Evolutionary conservation across 2,888 invertebrate species (phyloP), one percentile per base, ranked within the genome.

Genomic region (Drosophila subsilvestris): DNA sequence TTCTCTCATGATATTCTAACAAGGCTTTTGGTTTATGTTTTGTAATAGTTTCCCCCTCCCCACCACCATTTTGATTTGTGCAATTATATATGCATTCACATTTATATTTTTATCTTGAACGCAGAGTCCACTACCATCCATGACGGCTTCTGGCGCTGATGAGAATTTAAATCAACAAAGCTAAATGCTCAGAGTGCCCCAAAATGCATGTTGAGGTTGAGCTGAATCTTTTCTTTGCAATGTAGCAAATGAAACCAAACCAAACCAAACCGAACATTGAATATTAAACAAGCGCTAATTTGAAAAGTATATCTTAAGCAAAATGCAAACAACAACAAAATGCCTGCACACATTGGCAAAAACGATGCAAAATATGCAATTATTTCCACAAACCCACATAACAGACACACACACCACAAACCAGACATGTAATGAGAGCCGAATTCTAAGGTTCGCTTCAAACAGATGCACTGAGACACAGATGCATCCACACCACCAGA

Each of bases 41-140:
- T 59, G 27, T 63, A 51, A 51, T 63, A 70, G 45, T 61, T 67
- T 65, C 53, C 58, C 44, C 37, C 14, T 1, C 4, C 25, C 25
- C 25, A 25, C 20, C 20, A 20, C 25, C 6, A 14, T 62, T 72
- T 70, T 68, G 27, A 62, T 79, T 76, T 80, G 72, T 70, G 72
- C 76, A 66, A 63, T 81, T 82, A 63, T 69, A 78, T 84, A 75
- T 77, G 72, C 75, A 72, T 71, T 85, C 79, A 76, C 79, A 72
- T 71, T 68, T 86, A 70, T 76, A 63, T 75, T 76, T 70, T 63
- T 88, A 62, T 86, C 84, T 90, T 86, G 78, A 90, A 88, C 92
- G 93, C 93, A 96, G 96, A 95, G 95, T 93, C 95, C 95, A 89
- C 93, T 94, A 91, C 95, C 95, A 90, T 85, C 92, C 92, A 87